phyloP scores from a whole-genome alignment of 2,797 vertebrate species.

The Lacerta bilineata region DNA sequence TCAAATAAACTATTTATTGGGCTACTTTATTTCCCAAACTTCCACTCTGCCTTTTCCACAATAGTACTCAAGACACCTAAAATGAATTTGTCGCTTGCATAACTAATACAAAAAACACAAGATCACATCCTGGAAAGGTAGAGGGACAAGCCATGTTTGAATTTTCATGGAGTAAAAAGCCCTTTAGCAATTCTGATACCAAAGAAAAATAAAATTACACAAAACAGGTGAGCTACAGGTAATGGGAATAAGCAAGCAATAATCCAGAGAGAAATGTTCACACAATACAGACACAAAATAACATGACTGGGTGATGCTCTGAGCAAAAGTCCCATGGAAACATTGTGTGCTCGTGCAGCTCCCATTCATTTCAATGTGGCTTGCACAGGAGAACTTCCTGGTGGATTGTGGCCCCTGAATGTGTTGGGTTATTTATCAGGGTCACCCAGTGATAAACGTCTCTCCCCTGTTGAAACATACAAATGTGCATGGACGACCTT shows the following conservation, averaged over 20 bases:
- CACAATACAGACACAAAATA: constrained; percentile 8
- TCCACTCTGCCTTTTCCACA: neutral
- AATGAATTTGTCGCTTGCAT: constrained; percentile 3
- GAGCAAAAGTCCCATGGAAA: neutral
- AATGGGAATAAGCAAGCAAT: constrained; percentile 42
- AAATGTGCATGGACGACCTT: neutral
- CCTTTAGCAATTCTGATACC: constrained; percentile 24
- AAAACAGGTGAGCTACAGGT: constrained; percentile 51
- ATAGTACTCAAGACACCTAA: neutral
- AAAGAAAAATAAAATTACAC: constrained; percentile 50
- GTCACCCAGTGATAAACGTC: constrained; percentile 19
- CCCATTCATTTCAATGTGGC: neutral
- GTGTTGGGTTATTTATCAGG: neutral
- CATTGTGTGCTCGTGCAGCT: neutral
- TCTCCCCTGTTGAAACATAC: constrained; percentile 47
- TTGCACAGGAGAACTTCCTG: neutral
- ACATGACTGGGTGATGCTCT: constrained; percentile 19
- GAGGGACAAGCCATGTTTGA: constrained; percentile 53
- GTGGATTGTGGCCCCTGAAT: constrained; percentile 13
- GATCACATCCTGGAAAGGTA: neutral
- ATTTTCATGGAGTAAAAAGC: constrained; percentile 57
- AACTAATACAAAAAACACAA: neutral
- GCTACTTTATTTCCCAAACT: neutral
- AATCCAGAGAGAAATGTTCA: constrained; percentile 35
- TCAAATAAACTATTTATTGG: neutral